A percentile compares a stretch with the other conserved stretches of the same genome.
Conservation (phyloP, 53 echinoderm and acorn worm genomes). For the Crossaster papposus region DNA sequence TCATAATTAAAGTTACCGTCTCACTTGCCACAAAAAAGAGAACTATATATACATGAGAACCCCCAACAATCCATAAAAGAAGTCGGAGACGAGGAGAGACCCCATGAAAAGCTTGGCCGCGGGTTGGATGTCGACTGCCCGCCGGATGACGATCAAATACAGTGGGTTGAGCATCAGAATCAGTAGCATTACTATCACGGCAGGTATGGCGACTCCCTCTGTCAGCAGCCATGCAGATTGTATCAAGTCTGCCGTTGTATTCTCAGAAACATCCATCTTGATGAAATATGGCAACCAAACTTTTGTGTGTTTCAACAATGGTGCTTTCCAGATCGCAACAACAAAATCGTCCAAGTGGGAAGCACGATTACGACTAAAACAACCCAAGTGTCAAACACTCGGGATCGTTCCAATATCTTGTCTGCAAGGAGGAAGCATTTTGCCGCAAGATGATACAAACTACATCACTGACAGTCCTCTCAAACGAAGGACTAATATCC, state of each 20-base stretch:
- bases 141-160: neutral
- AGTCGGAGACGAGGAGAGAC: constrained; percentile 2
- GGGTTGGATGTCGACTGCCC: neutral
- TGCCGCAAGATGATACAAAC: too few species aligned
- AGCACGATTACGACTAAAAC: too few species aligned
- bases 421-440: too few species aligned
- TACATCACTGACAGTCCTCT: too few species aligned
- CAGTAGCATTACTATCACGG: neutral
- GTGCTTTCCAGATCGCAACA: too few species aligned
- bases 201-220: neutral
- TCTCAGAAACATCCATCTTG: neutral
- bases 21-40: neutral
- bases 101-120: constrained; percentile 12
- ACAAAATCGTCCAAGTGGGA: too few species aligned
- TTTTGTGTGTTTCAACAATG: too few species aligned
- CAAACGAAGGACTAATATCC: too few species aligned
- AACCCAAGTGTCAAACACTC: too few species aligned
- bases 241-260: neutral
- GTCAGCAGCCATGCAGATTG: neutral
- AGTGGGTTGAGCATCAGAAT: constrained; percentile 11
- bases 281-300: neutral
- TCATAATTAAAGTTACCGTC: neutral
- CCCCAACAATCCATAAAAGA: neutral
- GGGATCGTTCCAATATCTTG: too few species aligned
- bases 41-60: neutral